Base-by-base conservation (phyloP, 2,888 invertebrate species). In the Diogma glabrata region DNA sequence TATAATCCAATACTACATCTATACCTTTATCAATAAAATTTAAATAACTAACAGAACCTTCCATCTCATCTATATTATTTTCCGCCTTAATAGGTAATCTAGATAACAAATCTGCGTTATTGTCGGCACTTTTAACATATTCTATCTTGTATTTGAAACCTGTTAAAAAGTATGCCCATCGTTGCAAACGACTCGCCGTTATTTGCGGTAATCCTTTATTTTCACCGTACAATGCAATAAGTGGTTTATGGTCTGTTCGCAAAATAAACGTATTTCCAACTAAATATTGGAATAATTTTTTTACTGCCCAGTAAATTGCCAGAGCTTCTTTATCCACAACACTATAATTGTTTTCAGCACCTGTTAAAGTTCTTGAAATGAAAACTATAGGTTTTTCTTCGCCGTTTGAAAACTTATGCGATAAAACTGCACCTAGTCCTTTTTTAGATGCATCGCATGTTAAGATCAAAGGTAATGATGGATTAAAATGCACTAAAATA, bases 211-310 rank as follows among this genome's bases (percentile, higher is more conserved):
- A 60, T 23, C 53, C 58, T 47, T 50, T 56, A n/a, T 57, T 58
- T 7, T 51, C 36, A 1, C 58, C 58, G 36, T 68, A 62, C 30
- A 70, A 61, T 16, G 55, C 56, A 4, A 53, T 54, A 12, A 71
- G 55, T 4, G 70, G 66, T 40, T 64, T 57, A 53, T 67, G 63
- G 54, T 69, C 67, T 1, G 66, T 68, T 12, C 17, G 14, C 5
- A 40, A 16, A 17, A 16, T 10, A 40, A 40, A 40, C 10, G 14
- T 17, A 16, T 17, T 40, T 6, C 40, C 40, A 16, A 40, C 17
- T 8, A 40, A 16, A n/a, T 40, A 40, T 17, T 40, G 40, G n/a
- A n/a, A 14, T 6, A 40, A 17, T 40, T 40, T 40, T 17, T 40
- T 40, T n/a, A 40, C 40, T 17, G 16, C 5, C 14, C 10, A 40